Base-by-base conservation (phyloP, 2,797 vertebrate species). In the Euthynnus affinis region DNA sequence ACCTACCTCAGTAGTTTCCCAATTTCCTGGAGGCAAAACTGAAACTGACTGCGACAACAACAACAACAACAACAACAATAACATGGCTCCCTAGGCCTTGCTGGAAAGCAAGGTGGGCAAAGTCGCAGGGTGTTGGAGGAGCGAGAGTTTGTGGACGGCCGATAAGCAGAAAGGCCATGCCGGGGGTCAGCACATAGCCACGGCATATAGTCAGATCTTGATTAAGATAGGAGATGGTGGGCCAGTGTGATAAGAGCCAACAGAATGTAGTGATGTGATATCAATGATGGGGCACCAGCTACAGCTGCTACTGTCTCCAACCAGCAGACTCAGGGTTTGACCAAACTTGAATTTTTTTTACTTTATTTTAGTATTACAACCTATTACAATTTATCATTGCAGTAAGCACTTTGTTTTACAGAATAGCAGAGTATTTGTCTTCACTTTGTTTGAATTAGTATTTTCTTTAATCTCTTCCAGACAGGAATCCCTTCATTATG, bases 221-320 rank as follows among this genome's bases (percentile, higher is more conserved):
- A 92, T 94, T 93, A 92, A 92, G 91, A 93, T 94, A 85, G 71
- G 51, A 86, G 87, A 89, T 87, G 81, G 89, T 87, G 90, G 89
- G 80, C 82, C 59, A 52, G 73, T 25, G 81, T 42, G 91, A 93
- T 92, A 91, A 89, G 88, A 81, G 84, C 62, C 61, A 76, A 90
- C 85, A 74, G 87, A 82, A 86, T 74, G 71, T 25, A 51, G 71
- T 79, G 88, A 90, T 92, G 88, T 83, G 88, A 87, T 87, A 85
- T 89, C 81, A 81, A 70, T 65, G 85, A 88, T 90, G 73, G 84
- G 84, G 23, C 74, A 81, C 66, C 53, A 63, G 80, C 81, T 67
- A 69, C 60, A 63, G 69, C 80, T 68, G 75, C 74, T 27, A 49
- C 77, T 71, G 67, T 78, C 58, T 53, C 23, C 70, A 56, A 57